Base-by-base conservation (phyloP, 1,140 invertebrate genomes). In the Musca domestica region DNA sequence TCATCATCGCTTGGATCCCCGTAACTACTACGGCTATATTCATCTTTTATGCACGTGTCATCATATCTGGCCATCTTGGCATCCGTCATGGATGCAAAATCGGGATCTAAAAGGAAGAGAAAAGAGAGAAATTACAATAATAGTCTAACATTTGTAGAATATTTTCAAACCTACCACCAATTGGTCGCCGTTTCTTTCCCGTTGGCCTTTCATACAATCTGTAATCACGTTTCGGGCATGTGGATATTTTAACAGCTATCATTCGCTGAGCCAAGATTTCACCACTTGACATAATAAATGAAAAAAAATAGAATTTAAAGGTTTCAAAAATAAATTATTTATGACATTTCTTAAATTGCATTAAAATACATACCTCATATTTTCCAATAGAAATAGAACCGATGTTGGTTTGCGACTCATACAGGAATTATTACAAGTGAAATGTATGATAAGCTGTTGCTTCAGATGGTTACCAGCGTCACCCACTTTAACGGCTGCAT, bases 371-470 rank as follows among this genome's bases (percentile, higher is more conserved):
- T 61, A 81, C 78, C 69, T 74, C 14, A 58, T 47, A 52, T 71
- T 76, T 61, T 81, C 78, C 17, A 81, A 51, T 34, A 76, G 71
- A 67, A 80, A 80, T 6, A 81, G 67, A 25, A 78, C 23, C 47
- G 71, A 69, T 0, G 78, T 81, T 65, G 78, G 75, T 56, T 75
- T 76, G 46, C 78, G 75, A 6, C 76, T 76, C 65, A 81, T 72
- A 52, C 78, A 81, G 2, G 78, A 81, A 54, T 81, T 81, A 47
- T 78, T 76, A 25, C 78, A 81, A 3, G 72, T 71, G 30, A 81
- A 81, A 30, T 72, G 76, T 3, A 81, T 73, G 19, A 74, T 78
- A n/a, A 78, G 66, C 9, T 78, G 76, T 64, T 81, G 78, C 1
- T 72, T 71, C 1, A 77, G 64, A 2, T 65, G 41, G 1, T 61